Percentiles rank a stretch among this genome's conserved stretches.
phyloP scores from a whole-genome alignment of 2,888 invertebrate genomes.

The Drosophila phalerata region DNA sequence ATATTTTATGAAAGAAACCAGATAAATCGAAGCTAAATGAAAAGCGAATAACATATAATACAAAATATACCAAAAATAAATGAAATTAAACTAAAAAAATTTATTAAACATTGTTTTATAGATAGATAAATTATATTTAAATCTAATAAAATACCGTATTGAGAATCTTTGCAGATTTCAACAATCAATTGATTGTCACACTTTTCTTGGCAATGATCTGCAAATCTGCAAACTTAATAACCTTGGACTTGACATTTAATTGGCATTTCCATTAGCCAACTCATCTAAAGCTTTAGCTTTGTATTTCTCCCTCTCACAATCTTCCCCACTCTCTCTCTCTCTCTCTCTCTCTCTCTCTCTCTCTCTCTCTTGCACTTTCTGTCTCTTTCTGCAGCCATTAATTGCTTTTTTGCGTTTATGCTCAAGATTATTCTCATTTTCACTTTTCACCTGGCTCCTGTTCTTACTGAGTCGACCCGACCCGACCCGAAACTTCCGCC shows the following conservation, averaged over 20 bases:
- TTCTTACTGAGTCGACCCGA: neutral
- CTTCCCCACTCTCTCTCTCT: neutral
- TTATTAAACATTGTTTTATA: too few relatives aligned
- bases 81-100: too few relatives aligned
- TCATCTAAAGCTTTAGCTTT: slow-evolving; percentile 16
- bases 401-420: slow-evolving; percentile 47
- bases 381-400: slow-evolving; percentile 20
- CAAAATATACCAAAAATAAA: too few relatives aligned
- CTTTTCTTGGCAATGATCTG: slow-evolving; percentile 14
- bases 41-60: too few relatives aligned
- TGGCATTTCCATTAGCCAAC: slow-evolving; percentile 46
- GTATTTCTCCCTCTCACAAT: too few relatives aligned
- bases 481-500: neutral
- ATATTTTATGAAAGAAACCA: too few relatives aligned
- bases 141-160: too few relatives aligned
- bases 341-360: slow-evolving; percentile 2
- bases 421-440: slow-evolving; percentile 38
- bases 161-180: neutral
- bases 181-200: slow-evolving; percentile 10
- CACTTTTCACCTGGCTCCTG: slow-evolving; percentile 53
- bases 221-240: slow-evolving; percentile 23
- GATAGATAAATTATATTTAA: too few relatives aligned
- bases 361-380: slow-evolving; percentile 1
- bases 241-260: slow-evolving; percentile 44
- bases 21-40: too few relatives aligned